Evolutionary conservation across 2,113 vertebrate species (phyloP).

Genomic region (Euleptes europaea): DNA sequence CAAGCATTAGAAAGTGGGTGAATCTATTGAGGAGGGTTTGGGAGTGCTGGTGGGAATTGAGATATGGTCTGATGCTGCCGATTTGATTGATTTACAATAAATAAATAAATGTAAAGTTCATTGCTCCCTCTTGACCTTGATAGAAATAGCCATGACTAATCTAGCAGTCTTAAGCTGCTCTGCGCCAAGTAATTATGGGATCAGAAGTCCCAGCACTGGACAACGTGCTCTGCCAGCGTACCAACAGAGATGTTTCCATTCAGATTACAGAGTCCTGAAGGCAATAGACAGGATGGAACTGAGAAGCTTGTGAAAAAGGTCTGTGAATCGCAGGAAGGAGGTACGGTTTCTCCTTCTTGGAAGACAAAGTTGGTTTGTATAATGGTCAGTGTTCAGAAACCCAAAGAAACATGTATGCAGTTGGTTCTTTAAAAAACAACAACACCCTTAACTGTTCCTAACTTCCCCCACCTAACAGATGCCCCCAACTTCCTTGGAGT

Average conservation of each 20-base stretch:
- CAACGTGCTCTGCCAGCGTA: conserved; percentile 16
- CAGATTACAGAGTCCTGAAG: not conserved
- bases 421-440: too few species aligned
- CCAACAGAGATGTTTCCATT: not conserved
- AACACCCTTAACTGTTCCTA: too few species aligned
- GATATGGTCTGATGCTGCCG: too few species aligned
- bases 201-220: rapidly evolving
- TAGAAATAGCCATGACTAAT: conserved; percentile 47
- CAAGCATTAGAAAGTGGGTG: too few species aligned
- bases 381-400: too few species aligned
- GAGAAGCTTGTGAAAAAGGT: not conserved
- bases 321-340: rapidly evolving
- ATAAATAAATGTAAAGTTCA: not conserved
- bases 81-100: too few species aligned
- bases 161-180: conserved; percentile 57
- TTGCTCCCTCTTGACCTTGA: conserved; percentile 51
- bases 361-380: too few species aligned
- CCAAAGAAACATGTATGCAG: too few species aligned
- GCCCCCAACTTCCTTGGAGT: too few species aligned
- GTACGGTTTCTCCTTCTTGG: not conserved
- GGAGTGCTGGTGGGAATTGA: too few species aligned
- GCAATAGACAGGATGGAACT: not conserved
- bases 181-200: conserved; percentile 52
- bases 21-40: too few species aligned
- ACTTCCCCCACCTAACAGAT: too few species aligned